Conservation (phyloP, 1,140 invertebrate genomes). For the Diprion similis region DNA sequence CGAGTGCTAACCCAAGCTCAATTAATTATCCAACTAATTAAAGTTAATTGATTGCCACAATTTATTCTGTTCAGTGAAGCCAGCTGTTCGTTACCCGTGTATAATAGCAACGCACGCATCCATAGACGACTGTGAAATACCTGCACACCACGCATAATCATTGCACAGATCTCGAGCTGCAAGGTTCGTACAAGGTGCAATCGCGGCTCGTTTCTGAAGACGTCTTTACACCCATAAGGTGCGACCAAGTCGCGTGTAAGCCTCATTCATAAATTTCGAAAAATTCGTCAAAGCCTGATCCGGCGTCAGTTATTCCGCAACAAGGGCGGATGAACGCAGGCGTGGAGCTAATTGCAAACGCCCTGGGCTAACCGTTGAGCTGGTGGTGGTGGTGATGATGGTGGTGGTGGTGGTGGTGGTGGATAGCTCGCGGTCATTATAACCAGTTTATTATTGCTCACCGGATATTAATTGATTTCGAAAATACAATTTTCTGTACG, state of each 20-base stretch:
- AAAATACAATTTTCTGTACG: constrained; percentile 61
- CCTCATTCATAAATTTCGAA: neutral
- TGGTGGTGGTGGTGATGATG: neutral
- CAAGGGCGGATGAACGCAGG: no score
- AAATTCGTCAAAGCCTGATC: neutral
- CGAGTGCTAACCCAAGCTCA: neutral
- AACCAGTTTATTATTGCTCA: constrained; percentile 57
- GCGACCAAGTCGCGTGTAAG: no score
- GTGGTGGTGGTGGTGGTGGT: neutral
- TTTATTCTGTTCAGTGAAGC: neutral
- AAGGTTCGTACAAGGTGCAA: no score
- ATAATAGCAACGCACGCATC: neutral
- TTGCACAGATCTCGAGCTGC: no score
- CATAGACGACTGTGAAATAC: neutral
- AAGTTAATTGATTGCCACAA: constrained; percentile 6
- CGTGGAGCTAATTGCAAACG: neutral
- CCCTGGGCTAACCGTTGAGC: neutral
- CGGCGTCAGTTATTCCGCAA: no score
- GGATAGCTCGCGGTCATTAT: constrained; percentile 36
- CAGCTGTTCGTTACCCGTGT: neutral
- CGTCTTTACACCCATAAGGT: no score
- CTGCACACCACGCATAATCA: no score
- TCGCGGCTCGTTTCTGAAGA: no score
- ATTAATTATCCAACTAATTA: constrained; percentile 4
- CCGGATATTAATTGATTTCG: constrained; percentile 59